Base-by-base conservation (phyloP, 2,888 invertebrate species). In the Rosalia funebris region DNA sequence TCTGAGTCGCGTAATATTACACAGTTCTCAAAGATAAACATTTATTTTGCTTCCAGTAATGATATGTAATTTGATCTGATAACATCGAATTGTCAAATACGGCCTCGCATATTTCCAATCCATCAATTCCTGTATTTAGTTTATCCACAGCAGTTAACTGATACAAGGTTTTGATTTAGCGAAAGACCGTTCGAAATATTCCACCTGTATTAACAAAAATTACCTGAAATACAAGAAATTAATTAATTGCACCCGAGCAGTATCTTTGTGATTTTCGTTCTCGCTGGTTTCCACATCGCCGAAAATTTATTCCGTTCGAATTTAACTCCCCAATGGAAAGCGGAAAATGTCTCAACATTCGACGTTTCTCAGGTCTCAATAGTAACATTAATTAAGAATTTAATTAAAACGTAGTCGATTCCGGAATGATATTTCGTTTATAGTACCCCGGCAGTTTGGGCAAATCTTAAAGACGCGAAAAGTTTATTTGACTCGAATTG, bases 321-420 rank as follows among this genome's bases (percentile, higher is more conserved):
- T 15, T 16, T 25, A 39, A 31, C 25, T 50, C 31, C 9, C 39
- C 14, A 20, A 20, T n/a, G 34, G 25, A 25, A 19, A 25, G 25
- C 39, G 7, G 14, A 19, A 15, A 50, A 50, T 39, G 50, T 39
- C 39, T 50, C 39, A 57, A 53, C 48, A 42, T 54, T 53, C 53
- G 50, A 53, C 59, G 42, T 53, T 64, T 62, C 60, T 54, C 62
- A 60, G 62, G 60, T 68, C 68, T 64, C 70, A 63, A 69, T 66
- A 66, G 72, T 63, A 64, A 68, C 71, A 73, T 72, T 69, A 71
- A 72, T 73, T 71, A 72, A 60, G 66, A 70, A 71, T 73, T 73
- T 72, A 74, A 73, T 74, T 73, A 70, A 70, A 71, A 66, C 65
- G 68, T 60, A 70, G 71, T 71, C 67, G 63, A 72, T 66, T 63